Conservation (phyloP, 2,113 vertebrate genomes). For the Hipposideros armiger region DNA sequence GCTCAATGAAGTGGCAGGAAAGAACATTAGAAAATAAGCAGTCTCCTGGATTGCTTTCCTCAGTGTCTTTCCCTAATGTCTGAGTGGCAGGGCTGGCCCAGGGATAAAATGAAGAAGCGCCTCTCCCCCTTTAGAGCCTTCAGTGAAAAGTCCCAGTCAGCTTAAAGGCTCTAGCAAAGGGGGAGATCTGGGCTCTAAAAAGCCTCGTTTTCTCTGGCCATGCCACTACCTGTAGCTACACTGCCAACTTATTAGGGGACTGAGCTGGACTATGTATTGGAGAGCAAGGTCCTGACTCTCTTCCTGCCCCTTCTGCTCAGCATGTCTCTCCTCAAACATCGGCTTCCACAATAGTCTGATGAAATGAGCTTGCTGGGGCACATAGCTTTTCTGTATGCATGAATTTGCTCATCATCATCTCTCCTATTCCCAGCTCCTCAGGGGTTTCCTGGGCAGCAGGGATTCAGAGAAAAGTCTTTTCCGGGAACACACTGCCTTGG, state of each 20-base stretch:
- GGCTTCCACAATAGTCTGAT: not conserved
- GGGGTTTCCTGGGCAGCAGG: conserved; percentile 45
- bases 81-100: not conserved
- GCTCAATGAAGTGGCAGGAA: not conserved
- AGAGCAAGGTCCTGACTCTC: not conserved
- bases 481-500: not conserved
- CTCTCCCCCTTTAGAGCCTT: not conserved
- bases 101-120: not conserved
- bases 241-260: not conserved
- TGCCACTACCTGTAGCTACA: not conserved
- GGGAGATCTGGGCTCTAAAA: not conserved
- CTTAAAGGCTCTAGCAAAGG: not conserved
- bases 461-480: conserved; percentile 22
- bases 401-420: not conserved
- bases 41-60: not conserved
- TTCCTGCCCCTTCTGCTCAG: not conserved
- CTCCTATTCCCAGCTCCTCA: conserved; percentile 21
- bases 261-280: not conserved
- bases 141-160: not conserved
- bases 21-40: not conserved
- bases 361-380: not conserved
- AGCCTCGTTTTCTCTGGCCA: not conserved
- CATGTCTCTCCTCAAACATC: not conserved
- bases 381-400: not conserved
- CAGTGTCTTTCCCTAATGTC: not conserved